phyloP scores from a whole-genome alignment of 2,113 vertebrate genomes.

The Misgurnus mizolepis region DNA sequence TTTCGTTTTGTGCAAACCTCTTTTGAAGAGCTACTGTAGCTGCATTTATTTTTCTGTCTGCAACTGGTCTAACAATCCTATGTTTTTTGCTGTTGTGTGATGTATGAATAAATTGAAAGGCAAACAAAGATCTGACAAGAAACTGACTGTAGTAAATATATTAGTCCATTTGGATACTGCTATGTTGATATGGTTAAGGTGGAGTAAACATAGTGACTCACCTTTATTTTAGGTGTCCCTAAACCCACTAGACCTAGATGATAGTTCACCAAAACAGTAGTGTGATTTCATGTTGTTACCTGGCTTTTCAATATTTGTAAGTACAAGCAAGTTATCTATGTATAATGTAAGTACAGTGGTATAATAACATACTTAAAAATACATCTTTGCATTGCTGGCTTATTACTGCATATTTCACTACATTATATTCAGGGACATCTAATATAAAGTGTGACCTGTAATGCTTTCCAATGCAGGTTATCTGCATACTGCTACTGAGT shows the following conservation, averaged over 20 bases:
- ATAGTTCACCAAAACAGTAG: conserved; percentile 14
- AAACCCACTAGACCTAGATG: not conserved
- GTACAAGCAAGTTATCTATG: conserved; percentile 16
- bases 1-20: conserved; percentile 33
- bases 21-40: not conserved
- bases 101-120: conserved; percentile 48
- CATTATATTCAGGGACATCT: conserved; percentile 31
- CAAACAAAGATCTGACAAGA: conserved; percentile 44
- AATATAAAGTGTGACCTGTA: conserved; percentile 58
- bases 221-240: conserved; percentile 39
- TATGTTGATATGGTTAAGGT: conserved; percentile 20
- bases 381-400: not conserved
- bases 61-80: conserved; percentile 2
- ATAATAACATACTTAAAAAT: not conserved
- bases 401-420: conserved; percentile 15
- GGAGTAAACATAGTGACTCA: conserved; percentile 6
- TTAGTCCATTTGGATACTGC: conserved; percentile 23
- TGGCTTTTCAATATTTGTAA: conserved; percentile 30
- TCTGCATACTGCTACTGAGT: conserved; percentile 72
- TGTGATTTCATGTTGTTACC: not conserved
- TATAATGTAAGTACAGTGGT: conserved; percentile 7
- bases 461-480: conserved; percentile 48
- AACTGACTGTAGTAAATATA: conserved; percentile 45
- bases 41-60: conserved; percentile 8
- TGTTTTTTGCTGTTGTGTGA: conserved; percentile 51